A percentile compares a stretch with the other conserved stretches of the same genome.
These are phyloP conservation scores for Syrrhaptes paradoxus DNA, from an alignment of 2,113 vertebrate genomes.

Conservation along the genomic window DNA sequence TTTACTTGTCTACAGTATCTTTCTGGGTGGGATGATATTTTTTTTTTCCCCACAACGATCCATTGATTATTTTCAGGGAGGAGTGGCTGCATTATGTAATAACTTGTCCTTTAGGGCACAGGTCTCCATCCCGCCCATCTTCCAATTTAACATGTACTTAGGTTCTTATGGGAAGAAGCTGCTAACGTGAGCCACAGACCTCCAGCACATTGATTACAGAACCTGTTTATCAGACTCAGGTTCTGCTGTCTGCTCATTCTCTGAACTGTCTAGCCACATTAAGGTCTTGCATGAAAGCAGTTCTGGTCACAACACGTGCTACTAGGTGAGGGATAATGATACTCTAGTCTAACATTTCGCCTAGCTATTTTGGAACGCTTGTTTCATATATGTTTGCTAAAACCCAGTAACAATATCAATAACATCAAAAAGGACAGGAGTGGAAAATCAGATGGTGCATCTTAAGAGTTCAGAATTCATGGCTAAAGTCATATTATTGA, in stretches of 20 bases:
- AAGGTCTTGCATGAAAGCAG: slow-evolving; percentile 3
- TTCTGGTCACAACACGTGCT: neutral
- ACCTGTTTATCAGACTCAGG: slow-evolving; percentile 26
- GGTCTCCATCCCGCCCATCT: slow-evolving; percentile 12
- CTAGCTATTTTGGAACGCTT: neutral
- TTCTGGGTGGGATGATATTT: neutral
- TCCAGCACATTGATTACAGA: neutral
- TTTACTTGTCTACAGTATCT: slow-evolving; percentile 4
- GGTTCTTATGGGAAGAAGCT: neutral
- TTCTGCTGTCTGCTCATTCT: slow-evolving; percentile 5
- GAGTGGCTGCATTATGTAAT: slow-evolving; percentile 16
- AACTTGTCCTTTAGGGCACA: slow-evolving; percentile 14
- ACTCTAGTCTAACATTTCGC: neutral
- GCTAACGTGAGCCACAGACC: neutral
- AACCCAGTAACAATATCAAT: neutral
- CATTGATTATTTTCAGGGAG: slow-evolving; percentile 48
- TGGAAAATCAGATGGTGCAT: neutral
- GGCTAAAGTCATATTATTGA: neutral
- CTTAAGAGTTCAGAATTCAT: neutral
- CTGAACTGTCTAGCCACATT: neutral
- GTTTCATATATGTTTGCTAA: neutral
- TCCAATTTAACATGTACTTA: neutral
- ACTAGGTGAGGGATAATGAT: neutral
- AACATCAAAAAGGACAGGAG: neutral
- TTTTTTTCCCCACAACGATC: neutral